Percentiles rank a stretch among this genome's conserved stretches.
phyloP scores from a whole-genome alignment of 30 jellyfish, hydroid and myxozoan genomes.

The Nemopilema nomurai region DNA sequence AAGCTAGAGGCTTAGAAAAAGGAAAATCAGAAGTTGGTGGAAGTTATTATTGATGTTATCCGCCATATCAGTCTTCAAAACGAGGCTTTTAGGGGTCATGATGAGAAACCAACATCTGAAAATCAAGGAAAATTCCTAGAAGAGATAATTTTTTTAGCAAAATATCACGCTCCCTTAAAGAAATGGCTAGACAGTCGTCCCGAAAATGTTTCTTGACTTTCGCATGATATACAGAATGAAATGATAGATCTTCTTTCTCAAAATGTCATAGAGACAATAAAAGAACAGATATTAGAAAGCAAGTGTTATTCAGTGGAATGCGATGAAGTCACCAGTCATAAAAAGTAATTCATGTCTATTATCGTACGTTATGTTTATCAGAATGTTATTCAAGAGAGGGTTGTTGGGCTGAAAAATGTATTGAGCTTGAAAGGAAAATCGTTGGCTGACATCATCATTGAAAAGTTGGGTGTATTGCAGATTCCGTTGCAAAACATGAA shows the following conservation, averaged over 20 bases:
- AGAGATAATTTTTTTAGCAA: constrained; percentile 33
- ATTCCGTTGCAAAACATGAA: constrained; percentile 38
- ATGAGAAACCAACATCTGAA: constrained; percentile 11
- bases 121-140: constrained; percentile 44
- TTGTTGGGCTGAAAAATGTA: constrained; percentile 22
- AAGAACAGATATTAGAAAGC: constrained; percentile 5
- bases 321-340: constrained; percentile 47
- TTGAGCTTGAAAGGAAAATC: constrained; percentile 36
- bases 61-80: constrained; percentile 41
- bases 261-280: constrained; percentile 1
- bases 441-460: constrained; percentile 23
- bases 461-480: constrained; percentile 11
- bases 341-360: constrained; percentile 26
- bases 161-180: constrained; percentile 24
- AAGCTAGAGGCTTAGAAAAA: constrained; percentile 20
- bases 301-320: constrained; percentile 33
- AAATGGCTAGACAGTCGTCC: constrained; percentile 39
- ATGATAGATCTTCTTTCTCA: constrained; percentile 4
- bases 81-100: constrained; percentile 46
- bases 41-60: constrained; percentile 39
- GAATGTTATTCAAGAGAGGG: constrained; percentile 21
- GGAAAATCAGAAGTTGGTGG: constrained; percentile 31
- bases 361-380: constrained; percentile 11
- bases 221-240: constrained; percentile 13
- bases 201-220: constrained; percentile 30